Evolutionary conservation across 2,888 invertebrate genomes (phyloP).

Genomic region (Acleris laterana): DNA sequence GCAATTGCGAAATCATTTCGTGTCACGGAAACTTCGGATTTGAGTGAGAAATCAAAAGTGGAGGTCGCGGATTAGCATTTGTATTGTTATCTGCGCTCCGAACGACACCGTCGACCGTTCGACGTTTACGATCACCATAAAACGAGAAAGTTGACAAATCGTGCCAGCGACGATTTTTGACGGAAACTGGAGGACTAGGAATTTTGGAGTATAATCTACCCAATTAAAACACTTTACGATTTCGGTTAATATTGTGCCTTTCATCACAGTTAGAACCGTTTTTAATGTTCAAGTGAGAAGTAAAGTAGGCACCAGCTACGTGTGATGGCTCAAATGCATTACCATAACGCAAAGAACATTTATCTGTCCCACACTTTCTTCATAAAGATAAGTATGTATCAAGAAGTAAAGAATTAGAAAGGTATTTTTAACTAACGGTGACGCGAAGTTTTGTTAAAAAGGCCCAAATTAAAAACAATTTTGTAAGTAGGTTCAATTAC

Average conservation of each 20-base stretch:
- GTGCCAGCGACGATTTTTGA: slow-evolving; percentile 21
- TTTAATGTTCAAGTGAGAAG: too few relatives aligned
- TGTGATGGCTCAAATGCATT: background rate
- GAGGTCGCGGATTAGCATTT: slow-evolving; percentile 72
- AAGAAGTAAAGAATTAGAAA: too few relatives aligned
- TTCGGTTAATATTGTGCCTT: background rate
- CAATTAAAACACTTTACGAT: slow-evolving; percentile 11
- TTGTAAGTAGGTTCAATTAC: too few relatives aligned
- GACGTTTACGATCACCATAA: slow-evolving; percentile 36
- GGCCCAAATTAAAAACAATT: too few relatives aligned
- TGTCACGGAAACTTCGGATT: slow-evolving; percentile 56
- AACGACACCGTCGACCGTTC: slow-evolving; percentile 43
- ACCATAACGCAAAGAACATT: background rate
- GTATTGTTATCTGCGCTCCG: slow-evolving; percentile 52
- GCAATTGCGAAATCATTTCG: slow-evolving; percentile 58
- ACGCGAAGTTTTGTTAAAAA: too few relatives aligned
- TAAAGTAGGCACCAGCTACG: background rate
- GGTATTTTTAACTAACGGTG: too few relatives aligned
- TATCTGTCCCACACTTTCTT: background rate
- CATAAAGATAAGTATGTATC: too few relatives aligned
- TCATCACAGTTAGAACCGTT: too few relatives aligned
- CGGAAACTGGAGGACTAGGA: slow-evolving; percentile 11
- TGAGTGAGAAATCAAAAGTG: slow-evolving; percentile 65
- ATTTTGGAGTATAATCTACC: slow-evolving; percentile 2
- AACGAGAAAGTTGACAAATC: slow-evolving; percentile 37